Base-by-base conservation (phyloP, 2,888 invertebrate genomes). In the Theretra japonica region DNA sequence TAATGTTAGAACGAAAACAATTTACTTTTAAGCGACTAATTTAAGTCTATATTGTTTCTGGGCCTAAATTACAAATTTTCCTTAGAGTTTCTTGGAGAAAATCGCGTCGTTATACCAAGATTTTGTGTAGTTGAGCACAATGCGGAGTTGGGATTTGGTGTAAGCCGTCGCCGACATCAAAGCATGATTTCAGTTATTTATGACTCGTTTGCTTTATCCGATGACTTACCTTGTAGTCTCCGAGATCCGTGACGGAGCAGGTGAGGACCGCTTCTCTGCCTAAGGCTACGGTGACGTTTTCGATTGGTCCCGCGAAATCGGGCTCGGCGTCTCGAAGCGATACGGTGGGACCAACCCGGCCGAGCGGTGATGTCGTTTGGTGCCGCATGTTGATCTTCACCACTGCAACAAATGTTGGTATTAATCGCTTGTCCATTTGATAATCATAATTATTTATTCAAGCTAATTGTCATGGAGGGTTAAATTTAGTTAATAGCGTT, bases 191-290 rank as follows among this genome's bases (percentile, higher is more conserved):
- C 70, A 65, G 72, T 70, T 72, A 72, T 72, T 73, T 75, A 72
- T 70, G 73, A 33, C 53, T 65, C 21, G 53, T 71, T 59, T 57
- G 56, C 57, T 72, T 72, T 56, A 69, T 60, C 71, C 21, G 21
- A 23, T 56, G 30, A 59, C 73, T 89, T 93, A 97, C 97, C 96
- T 96, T 97, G 89, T 96, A 97, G 83, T 96, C 96, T 62, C 97
- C 97, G 73, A 97, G 93, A 80, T 96, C 96, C 56, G 96, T 95
- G 4, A 97, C 97, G 48, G 96, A 96, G 83, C 97, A 97, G 72
- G 96, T 96, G 8, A 97, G 95, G 6, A 96, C 93, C 0, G 97
- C 97, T 83, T 97, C 97, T 72, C 97, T 94, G 53, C 97, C 97
- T 33, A 96, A 95, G 7, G 97, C 96, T 11, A 96, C 96, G 0